These are phyloP conservation scores for Drosophila borealis DNA, from an alignment of 2,888 invertebrate genomes.

Conservation along the genomic window DNA sequence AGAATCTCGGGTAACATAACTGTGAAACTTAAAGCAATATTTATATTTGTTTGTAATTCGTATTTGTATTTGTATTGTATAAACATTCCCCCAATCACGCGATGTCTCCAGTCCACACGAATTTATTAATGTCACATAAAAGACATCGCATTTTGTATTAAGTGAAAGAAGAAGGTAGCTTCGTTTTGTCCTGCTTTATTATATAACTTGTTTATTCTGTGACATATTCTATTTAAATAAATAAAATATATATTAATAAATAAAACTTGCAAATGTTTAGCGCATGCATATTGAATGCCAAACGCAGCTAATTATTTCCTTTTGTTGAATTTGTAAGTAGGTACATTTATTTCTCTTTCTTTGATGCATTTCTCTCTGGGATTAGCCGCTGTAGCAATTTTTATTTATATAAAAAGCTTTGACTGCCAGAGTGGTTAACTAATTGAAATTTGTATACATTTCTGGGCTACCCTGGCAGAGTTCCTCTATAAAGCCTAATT, in stretches of 20 bases:
- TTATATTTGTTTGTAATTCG: constrained; percentile 12
- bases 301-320: constrained; percentile 43
- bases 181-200: constrained; percentile 70
- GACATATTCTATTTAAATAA: constrained; percentile 79
- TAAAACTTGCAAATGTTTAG: constrained; percentile 73
- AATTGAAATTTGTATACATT: constrained; percentile 62
- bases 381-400: constrained; percentile 36
- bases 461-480: constrained; percentile 30
- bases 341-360: constrained; percentile 73
- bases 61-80: constrained; percentile 11
- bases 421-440: constrained; percentile 58
- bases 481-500: no score
- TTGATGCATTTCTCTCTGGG: constrained; percentile 61
- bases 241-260: constrained; percentile 81
- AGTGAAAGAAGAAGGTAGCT: constrained; percentile 27
- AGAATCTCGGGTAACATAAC: constrained; percentile 37
- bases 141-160: constrained; percentile 15
- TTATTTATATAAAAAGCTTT: constrained; percentile 64
- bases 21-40: constrained; percentile 63
- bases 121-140: constrained; percentile 18
- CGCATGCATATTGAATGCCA: constrained; percentile 25
- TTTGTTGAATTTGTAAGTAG: constrained; percentile 49
- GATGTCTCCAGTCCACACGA: constrained; percentile 10
- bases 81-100: constrained; percentile 32
- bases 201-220: constrained; percentile 72